phyloP scores from a whole-genome alignment of 2,888 invertebrate species.

The Hypomecis punctinalis region DNA sequence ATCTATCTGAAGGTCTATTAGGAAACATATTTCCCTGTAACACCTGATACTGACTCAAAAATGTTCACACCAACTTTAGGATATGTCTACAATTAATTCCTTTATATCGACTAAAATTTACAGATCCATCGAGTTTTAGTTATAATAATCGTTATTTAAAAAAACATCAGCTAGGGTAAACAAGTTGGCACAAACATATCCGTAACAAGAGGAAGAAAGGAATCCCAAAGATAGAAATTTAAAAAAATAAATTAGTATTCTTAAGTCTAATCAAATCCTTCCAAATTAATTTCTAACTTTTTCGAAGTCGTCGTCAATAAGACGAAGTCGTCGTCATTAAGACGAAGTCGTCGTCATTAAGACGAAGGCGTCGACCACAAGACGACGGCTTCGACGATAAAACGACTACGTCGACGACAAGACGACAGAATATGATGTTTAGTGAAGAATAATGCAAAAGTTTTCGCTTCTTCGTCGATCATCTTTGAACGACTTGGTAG shows the following conservation, averaged over 20 bases:
- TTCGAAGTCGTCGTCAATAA: no score
- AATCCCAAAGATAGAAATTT: constrained; percentile 59
- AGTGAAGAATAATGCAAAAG: no score
- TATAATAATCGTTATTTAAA: constrained; percentile 9
- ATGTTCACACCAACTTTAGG: constrained; percentile 69
- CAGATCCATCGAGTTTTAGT: constrained; percentile 26
- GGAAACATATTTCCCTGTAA: no score
- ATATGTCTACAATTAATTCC: constrained; percentile 58
- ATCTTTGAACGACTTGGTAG: neutral
- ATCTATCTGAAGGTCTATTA: no score
- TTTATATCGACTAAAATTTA: constrained; percentile 25
- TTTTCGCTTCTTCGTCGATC: no score
- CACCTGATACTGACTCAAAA: constrained; percentile 40
- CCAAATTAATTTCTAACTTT: constrained; percentile 67
- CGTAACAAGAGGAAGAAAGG: constrained; percentile 58
- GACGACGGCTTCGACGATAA: no score
- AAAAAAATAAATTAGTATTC: constrained; percentile 69
- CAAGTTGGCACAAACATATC: constrained; percentile 77
- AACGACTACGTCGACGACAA: no score
- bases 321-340: no score
- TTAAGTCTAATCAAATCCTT: constrained; percentile 77
- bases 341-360: no score
- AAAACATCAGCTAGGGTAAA: constrained; percentile 16
- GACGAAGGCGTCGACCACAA: no score
- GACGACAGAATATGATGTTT: no score